Conservation (phyloP, 2,888 invertebrate species). For the Escarpia spicata region DNA sequence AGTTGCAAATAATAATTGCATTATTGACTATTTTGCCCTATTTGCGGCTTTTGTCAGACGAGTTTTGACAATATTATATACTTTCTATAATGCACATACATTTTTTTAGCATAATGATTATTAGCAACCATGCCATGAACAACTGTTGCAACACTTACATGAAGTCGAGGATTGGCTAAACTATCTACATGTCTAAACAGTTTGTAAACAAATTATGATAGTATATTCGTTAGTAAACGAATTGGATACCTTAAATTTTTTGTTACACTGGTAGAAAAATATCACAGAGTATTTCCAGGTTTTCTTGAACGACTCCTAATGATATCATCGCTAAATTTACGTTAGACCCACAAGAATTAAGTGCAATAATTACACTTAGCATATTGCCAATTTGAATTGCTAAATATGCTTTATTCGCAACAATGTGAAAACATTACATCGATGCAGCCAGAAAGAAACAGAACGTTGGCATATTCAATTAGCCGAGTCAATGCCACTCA, state of each 20-base stretch:
- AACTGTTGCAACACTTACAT: neutral
- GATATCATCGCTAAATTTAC: neutral
- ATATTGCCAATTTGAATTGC: neutral
- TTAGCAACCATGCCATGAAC: neutral
- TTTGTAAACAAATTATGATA: neutral
- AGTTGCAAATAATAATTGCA: neutral
- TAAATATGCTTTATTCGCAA: neutral
- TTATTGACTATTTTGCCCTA: neutral
- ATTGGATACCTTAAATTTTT: no score
- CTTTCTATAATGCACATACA: neutral
- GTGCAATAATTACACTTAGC: neutral
- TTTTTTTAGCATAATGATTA: neutral
- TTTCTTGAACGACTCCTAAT: neutral
- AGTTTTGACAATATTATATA: neutral
- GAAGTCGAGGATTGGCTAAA: neutral
- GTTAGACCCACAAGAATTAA: neutral
- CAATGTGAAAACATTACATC: neutral
- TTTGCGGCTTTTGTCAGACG: neutral
- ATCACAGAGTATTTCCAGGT: neutral
- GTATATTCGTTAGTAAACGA: neutral
- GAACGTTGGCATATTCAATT: neutral
- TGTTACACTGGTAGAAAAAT: neutral
- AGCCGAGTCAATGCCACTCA: conserved; percentile 6
- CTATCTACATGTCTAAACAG: neutral
- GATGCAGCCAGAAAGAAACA: neutral